Conservation (phyloP, 2,888 invertebrate species). For the Limulus polyphemus region DNA sequence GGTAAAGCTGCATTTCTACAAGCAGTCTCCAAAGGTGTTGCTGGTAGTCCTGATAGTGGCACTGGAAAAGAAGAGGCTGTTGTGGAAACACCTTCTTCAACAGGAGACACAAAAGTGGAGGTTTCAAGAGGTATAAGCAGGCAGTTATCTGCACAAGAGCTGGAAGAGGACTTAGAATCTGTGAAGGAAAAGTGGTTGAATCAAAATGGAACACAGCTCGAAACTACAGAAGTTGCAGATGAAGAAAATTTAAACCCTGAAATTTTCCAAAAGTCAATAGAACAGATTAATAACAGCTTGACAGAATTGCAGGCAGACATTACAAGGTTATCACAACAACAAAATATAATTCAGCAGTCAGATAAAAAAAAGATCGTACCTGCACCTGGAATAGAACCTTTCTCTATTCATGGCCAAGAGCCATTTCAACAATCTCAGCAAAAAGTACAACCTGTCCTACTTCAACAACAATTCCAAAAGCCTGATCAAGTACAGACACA, state of each 20-base stretch:
- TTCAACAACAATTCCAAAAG: too few species aligned
- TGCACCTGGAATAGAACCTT: too few species aligned
- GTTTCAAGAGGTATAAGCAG: slow-evolving; percentile 10
- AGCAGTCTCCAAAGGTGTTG: slow-evolving; percentile 26
- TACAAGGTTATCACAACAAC: slow-evolving; percentile 71
- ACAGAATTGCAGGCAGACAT: slow-evolving; percentile 90
- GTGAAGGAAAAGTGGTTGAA: slow-evolving; percentile 21
- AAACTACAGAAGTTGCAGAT: slow-evolving; percentile 10
- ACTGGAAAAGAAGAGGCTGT: slow-evolving; percentile 9
- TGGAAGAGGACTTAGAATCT: slow-evolving; percentile 18
- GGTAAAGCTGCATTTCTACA: slow-evolving; percentile 80
- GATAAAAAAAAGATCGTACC: too few species aligned
- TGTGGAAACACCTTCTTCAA: slow-evolving; percentile 2
- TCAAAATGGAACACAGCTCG: slow-evolving; percentile 4
- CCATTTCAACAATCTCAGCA: too few species aligned
- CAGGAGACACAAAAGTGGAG: background rate
- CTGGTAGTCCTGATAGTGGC: slow-evolving; percentile 18
- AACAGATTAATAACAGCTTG: slow-evolving; percentile 68
- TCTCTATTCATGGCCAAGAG: too few species aligned
- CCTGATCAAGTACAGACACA: too few species aligned
- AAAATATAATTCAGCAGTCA: slow-evolving; percentile 51
- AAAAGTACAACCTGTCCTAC: too few species aligned
- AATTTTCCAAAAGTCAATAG: slow-evolving; percentile 31
- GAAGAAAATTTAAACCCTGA: slow-evolving; percentile 14
- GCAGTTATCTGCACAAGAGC: slow-evolving; percentile 17